Percentiles rank a stretch among this genome's conserved stretches.
Evolutionary conservation across 2,888 invertebrate genomes (phyloP).

Genomic region (Ecliptopera silaceata): DNA sequence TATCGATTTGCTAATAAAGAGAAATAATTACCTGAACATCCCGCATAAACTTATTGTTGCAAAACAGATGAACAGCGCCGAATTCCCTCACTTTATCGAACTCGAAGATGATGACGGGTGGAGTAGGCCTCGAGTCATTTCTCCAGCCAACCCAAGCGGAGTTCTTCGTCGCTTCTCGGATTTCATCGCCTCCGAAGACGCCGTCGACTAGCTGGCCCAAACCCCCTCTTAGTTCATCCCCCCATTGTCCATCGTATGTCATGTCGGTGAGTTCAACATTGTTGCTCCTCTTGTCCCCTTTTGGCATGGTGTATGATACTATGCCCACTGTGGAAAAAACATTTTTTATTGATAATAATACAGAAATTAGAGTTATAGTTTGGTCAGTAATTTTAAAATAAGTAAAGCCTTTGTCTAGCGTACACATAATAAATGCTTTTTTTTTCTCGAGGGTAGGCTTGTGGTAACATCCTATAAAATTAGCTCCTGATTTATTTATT

Average conservation of each 20-base stretch:
- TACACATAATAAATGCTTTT: no score
- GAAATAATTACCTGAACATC: conserved; percentile 87
- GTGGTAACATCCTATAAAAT: no score
- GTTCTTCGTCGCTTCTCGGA: conserved; percentile 82
- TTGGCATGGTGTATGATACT: conserved; percentile 93
- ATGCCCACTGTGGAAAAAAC: conserved; percentile 85
- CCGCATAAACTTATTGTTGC: conserved; percentile 93
- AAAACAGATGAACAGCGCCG: conserved; percentile 90
- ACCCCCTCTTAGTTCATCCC: conserved; percentile 88
- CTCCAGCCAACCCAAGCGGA: conserved; percentile 96
- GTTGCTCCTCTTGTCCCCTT: conserved; percentile 91
- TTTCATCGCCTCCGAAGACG: conserved; percentile 87
- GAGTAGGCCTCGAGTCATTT: conserved; percentile 86
- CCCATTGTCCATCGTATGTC: conserved; percentile 93
- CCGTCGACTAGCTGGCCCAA: conserved; percentile 94
- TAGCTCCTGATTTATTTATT: no score
- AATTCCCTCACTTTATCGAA: conserved; percentile 95
- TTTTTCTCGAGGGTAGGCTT: no score
- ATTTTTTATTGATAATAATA: neutral
- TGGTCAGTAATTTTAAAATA: no score
- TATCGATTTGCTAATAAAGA: neutral
- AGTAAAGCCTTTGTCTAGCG: no score
- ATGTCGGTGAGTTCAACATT: conserved; percentile 92
- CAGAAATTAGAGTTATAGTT: no score
- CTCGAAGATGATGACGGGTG: conserved; percentile 89